These are phyloP conservation scores for Petrolisthes cinctipes DNA, from an alignment of 2,888 invertebrate species.

Conservation along the genomic window DNA sequence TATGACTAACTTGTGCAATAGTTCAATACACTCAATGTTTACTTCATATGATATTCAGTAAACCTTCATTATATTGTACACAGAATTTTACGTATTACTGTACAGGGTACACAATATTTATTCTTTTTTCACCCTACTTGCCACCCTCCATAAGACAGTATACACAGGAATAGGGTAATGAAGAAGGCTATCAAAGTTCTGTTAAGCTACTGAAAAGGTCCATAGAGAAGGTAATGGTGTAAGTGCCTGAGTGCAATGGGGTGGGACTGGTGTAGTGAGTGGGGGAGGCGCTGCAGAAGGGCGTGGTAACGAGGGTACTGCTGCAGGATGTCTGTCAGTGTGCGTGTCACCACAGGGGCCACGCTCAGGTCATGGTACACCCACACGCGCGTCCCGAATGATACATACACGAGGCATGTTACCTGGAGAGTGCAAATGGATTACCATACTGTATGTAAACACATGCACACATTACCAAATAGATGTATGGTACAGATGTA, in stretches of 20 bases:
- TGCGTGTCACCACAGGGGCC: constrained; percentile 9
- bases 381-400: constrained; percentile 23
- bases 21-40: too few relatives aligned
- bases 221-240: constrained; percentile 2
- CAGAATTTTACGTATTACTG: too few relatives aligned
- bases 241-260: background rate
- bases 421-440: background rate
- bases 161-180: too few relatives aligned
- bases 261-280: background rate
- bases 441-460: background rate
- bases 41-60: too few relatives aligned
- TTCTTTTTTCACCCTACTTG: too few relatives aligned
- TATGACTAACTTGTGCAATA: too few relatives aligned
- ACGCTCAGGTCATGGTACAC: constrained; percentile 20
- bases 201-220: background rate
- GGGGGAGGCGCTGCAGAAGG: constrained; percentile 12
- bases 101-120: too few relatives aligned
- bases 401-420: constrained; percentile 23
- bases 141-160: too few relatives aligned
- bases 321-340: constrained; percentile 12
- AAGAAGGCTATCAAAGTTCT: background rate
- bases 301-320: constrained; percentile 16
- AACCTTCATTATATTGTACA: too few relatives aligned
- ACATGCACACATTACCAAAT: background rate
- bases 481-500: background rate